Evolutionary conservation across 2,797 vertebrate species (phyloP), one percentile per base, ranked within the genome.

Genomic region (Novumbra hubbsi): DNA sequence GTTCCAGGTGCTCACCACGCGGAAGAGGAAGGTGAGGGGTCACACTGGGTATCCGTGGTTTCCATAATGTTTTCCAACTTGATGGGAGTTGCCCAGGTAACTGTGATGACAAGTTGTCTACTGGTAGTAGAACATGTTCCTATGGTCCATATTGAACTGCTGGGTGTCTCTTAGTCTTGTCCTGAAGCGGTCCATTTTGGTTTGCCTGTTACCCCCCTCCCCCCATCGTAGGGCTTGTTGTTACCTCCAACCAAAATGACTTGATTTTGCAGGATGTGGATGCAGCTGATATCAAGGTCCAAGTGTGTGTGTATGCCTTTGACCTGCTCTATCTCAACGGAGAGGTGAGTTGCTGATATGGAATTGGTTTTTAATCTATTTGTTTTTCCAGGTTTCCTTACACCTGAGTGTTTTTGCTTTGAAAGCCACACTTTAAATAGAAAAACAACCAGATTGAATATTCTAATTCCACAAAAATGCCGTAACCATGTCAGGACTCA

Each of bases 281-380:
- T 2, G 94, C 95, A 0, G 90, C 95, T 0, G 95, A 96, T 74
- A 97, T 97, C 86, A 95, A 95, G 88, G 96, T 97, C 76, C 96
- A 98, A 80, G 96, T 98, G 79, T 98, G 96, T 19, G 88, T 98
- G 27, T 97, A 97, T 0, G 96, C 96, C 82, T 97, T 98, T 0
- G 96, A 97, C 88, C 93, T 98, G 76, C 94, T 97, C 64, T 97
- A 94, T 83, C 92, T 97, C 65, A 97, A 97, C 0, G 96, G 96
- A 76, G 91, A 96, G 94, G 96, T 97, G 85, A 94, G 93, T 45
- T 16, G 19, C 78, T 78, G 65, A 76, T 82, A 80, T 0, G 72
- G 85, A 85, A 86, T 63, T 12, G 3, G 6, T 1, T 45, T 45
- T 45, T 45, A 45, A 45, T 45, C 41, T 12, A 45, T 45, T 45